A percentile compares a stretch with the other conserved stretches of the same genome.
Evolutionary conservation across 23 tunicate genomes (phyloP).

Genomic region (Ascidia mentula): DNA sequence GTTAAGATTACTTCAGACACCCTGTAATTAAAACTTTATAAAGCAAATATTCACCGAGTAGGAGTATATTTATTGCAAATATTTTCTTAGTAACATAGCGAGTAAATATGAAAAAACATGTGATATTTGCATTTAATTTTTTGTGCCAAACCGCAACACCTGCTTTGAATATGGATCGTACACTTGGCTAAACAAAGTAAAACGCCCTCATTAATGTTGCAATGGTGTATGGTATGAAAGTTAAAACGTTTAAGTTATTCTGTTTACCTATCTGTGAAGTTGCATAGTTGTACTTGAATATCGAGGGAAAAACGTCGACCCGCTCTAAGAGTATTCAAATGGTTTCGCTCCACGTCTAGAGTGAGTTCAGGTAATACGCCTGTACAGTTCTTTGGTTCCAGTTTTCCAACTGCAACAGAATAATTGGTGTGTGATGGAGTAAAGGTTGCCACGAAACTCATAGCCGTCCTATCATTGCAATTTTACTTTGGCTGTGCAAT

Average conservation of each 20-base stretch:
- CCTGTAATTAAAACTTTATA: slow-evolving; percentile 10
- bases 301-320: background rate
- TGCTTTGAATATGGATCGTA: too few species aligned
- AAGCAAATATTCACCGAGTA: background rate
- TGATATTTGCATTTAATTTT: too few species aligned
- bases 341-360: background rate
- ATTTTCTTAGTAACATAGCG: slow-evolving; percentile 2
- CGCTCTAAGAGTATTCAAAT: background rate
- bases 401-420: background rate
- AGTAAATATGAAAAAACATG: too few species aligned
- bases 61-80: background rate
- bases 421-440: background rate
- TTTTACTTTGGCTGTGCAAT: too few species aligned
- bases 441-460: background rate
- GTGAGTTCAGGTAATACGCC: background rate
- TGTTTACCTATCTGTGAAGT: background rate
- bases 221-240: too few species aligned
- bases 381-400: background rate
- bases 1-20: slow-evolving; percentile 14
- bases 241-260: background rate
- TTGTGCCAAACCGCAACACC: too few species aligned
- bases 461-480: background rate
- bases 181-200: too few species aligned
- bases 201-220: too few species aligned
- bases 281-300: background rate